Conservation (phyloP, 2,888 invertebrate species). For the Netelia virgata region DNA sequence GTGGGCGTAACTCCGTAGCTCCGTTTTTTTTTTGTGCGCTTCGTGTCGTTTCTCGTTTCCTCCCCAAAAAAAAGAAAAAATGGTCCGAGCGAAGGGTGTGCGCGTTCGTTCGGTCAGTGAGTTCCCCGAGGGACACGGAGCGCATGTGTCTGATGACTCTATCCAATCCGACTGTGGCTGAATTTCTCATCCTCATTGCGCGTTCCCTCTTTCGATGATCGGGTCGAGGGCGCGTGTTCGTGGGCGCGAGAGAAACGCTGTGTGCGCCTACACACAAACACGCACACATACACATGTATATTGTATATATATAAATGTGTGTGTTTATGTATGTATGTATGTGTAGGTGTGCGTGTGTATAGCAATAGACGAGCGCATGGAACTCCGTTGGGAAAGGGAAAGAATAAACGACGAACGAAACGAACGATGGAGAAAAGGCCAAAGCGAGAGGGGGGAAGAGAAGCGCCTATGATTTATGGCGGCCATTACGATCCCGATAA, state of each 20-base stretch:
- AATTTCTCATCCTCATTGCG: constrained; percentile 82
- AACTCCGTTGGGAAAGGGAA: constrained; percentile 73
- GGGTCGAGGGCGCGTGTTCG: constrained; percentile 79
- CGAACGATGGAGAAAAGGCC: constrained; percentile 67
- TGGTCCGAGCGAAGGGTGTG: constrained; percentile 51
- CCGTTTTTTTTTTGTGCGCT: constrained; percentile 11
- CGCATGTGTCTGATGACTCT: constrained; percentile 80
- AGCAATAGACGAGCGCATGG: constrained; percentile 38
- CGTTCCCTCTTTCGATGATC: constrained; percentile 76
- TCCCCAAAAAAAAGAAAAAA: constrained; percentile 64
- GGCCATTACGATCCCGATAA: constrained; percentile 84
- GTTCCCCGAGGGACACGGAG: constrained; percentile 58
- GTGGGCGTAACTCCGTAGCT: constrained; percentile 57
- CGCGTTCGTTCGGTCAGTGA: constrained; percentile 44
- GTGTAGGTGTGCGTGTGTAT: constrained; percentile 1
- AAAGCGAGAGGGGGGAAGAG: constrained; percentile 76
- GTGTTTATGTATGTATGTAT: background rate
- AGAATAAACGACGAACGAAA: constrained; percentile 69
- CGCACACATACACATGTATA: background rate
- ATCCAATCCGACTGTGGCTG: constrained; percentile 82
- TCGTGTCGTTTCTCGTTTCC: constrained; percentile 33
- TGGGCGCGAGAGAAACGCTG: constrained; percentile 46
- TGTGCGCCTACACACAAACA: constrained; percentile 36
- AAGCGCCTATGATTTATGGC: constrained; percentile 85
- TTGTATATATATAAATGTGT: no score